Conservation (phyloP, 1,140 invertebrate species). For the Mactra quadrangularis region DNA sequence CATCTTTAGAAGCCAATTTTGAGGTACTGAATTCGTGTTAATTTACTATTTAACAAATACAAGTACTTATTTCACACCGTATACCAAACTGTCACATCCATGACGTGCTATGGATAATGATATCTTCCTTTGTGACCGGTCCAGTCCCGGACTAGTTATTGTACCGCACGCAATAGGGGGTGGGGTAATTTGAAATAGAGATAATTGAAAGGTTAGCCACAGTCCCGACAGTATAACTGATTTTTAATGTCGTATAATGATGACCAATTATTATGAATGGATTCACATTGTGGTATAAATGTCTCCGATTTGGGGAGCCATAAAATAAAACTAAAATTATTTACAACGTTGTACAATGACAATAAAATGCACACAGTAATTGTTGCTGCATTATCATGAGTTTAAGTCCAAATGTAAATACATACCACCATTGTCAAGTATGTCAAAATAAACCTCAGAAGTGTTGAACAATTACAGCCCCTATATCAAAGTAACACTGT, state of each 20-base stretch:
- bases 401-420: no score
- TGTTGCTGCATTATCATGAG: no score
- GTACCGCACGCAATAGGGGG: constrained; percentile 3
- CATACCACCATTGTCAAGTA: no score
- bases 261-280: not conserved
- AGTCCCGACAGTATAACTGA: not conserved
- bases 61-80: constrained; percentile 7
- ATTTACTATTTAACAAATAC: constrained; percentile 37
- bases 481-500: no score
- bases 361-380: no score
- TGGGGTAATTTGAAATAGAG: constrained; percentile 45
- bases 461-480: no score
- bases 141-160: constrained; percentile 4
- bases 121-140: constrained; percentile 9
- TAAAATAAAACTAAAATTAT: no score
- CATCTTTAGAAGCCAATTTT: constrained; percentile 22
- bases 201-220: constrained; percentile 29
- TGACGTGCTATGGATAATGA: not conserved
- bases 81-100: constrained; percentile 21
- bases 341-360: no score
- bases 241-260: not conserved
- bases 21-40: constrained; percentile 7
- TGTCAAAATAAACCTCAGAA: no score
- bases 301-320: no score
- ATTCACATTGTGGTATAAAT: no score